Conservation (phyloP, 2,797 vertebrate species). For the Garrulus glandarius region DNA sequence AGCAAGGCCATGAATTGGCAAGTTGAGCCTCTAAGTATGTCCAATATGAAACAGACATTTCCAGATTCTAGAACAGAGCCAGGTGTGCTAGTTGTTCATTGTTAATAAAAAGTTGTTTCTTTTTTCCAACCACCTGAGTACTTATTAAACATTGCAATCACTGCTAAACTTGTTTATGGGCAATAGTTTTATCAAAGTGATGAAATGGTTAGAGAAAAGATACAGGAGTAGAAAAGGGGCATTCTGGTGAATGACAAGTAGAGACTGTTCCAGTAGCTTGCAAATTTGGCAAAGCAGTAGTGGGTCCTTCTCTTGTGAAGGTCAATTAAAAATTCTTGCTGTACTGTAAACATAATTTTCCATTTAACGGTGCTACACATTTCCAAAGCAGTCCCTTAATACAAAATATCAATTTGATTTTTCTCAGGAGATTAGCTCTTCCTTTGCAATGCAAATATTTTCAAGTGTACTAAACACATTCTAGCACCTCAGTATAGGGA, state of each 20-base stretch:
- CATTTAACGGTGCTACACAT: constrained; percentile 8
- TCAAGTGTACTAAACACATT: constrained; percentile 84
- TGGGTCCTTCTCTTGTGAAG: constrained; percentile 19
- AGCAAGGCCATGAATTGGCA: not conserved
- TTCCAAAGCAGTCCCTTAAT: constrained; percentile 62
- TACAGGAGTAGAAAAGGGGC: not conserved
- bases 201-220: constrained; percentile 16
- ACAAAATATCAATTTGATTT: constrained; percentile 76
- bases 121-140: not conserved
- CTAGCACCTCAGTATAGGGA: constrained; percentile 79
- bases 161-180: constrained; percentile 21
- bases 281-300: constrained; percentile 28
- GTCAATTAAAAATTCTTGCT: constrained; percentile 62
- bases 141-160: not conserved
- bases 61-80: not conserved
- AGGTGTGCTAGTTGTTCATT: not conserved
- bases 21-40: not conserved
- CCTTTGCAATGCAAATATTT: constrained; percentile 84
- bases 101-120: not conserved
- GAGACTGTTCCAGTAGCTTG: not conserved
- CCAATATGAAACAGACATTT: not conserved
- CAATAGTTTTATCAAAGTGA: constrained; percentile 15
- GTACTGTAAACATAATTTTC: constrained; percentile 55
- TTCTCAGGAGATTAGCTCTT: constrained; percentile 72
- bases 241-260: not conserved